Percentiles rank a stretch among this genome's conserved stretches.
Evolutionary conservation across 2,888 invertebrate species (phyloP).

Genomic region (Bembecia ichneumoniformis): DNA sequence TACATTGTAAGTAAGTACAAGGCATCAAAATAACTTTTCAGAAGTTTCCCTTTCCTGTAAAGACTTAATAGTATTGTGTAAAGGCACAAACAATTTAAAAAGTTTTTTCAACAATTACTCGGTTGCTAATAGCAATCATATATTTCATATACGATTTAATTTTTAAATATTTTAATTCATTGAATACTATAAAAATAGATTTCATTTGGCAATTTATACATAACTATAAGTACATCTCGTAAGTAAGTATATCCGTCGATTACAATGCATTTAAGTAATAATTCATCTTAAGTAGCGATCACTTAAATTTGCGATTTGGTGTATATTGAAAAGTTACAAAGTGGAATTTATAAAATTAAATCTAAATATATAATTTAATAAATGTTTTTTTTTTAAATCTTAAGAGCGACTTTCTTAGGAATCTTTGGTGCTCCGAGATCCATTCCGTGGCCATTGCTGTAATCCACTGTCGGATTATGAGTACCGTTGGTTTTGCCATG

Average conservation of each 20-base stretch:
- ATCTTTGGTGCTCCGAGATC: conserved; percentile 65
- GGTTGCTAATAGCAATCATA: conserved; percentile 14
- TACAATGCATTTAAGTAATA: background rate
- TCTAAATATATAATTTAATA: conserved; percentile 29
- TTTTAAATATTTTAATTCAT: conserved; percentile 37
- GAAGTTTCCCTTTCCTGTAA: background rate
- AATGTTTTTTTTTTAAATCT: conserved; percentile 33
- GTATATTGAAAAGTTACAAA: conserved; percentile 44
- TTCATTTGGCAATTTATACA: conserved; percentile 54
- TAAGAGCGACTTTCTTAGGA: conserved; percentile 58
- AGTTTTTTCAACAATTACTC: conserved; percentile 8
- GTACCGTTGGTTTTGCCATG: conserved; percentile 19
- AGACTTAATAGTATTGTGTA: conserved; percentile 17
- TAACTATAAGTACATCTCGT: conserved; percentile 3
- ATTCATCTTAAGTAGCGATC: conserved; percentile 14
- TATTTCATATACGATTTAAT: conserved; percentile 16
- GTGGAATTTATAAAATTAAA: conserved; percentile 48
- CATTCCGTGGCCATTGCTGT: conserved; percentile 29
- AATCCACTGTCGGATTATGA: conserved; percentile 13
- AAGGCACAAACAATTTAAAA: conserved; percentile 65
- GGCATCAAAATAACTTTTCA: no score
- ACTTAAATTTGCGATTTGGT: conserved; percentile 31
- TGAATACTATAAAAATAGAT: conserved; percentile 65
- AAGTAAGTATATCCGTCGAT: conserved; percentile 3
- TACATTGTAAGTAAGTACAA: no score